Evolutionary conservation across 2,113 vertebrate species (phyloP).

Genomic region (Ondatra zibethicus): DNA sequence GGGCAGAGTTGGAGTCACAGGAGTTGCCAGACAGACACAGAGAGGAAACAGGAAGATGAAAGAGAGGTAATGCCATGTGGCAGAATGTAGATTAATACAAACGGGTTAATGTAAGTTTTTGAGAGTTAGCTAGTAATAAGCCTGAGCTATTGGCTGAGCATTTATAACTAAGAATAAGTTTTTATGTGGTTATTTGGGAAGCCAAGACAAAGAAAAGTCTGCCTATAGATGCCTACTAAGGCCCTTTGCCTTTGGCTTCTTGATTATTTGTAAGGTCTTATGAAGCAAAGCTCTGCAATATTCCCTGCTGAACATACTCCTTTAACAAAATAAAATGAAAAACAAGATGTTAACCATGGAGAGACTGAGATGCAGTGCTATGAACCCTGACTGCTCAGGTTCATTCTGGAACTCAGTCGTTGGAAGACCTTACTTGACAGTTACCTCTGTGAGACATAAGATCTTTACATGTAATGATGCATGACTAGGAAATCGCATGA

Average conservation of each 20-base stretch:
- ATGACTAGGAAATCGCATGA: background rate
- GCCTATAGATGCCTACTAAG: background rate
- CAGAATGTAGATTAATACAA: too few species aligned
- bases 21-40: too few species aligned
- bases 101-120: too few species aligned
- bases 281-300: background rate
- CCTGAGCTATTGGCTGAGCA: too few species aligned
- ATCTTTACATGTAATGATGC: background rate
- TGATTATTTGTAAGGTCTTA: background rate
- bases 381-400: background rate
- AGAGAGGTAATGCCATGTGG: too few species aligned
- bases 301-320: background rate
- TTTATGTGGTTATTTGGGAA: too few species aligned
- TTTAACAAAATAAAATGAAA: constrained; percentile 9
- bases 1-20: too few species aligned
- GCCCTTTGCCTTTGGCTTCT: background rate
- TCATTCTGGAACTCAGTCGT: background rate
- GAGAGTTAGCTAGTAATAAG: too few species aligned
- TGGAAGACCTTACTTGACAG: background rate
- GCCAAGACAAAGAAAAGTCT: too few species aligned
- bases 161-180: too few species aligned
- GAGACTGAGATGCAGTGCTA: background rate
- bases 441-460: background rate
- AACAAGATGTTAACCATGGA: background rate
- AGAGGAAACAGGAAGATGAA: too few species aligned